Conservation (phyloP, 2,888 invertebrate species). For the Schrankia costaestrigalis region DNA sequence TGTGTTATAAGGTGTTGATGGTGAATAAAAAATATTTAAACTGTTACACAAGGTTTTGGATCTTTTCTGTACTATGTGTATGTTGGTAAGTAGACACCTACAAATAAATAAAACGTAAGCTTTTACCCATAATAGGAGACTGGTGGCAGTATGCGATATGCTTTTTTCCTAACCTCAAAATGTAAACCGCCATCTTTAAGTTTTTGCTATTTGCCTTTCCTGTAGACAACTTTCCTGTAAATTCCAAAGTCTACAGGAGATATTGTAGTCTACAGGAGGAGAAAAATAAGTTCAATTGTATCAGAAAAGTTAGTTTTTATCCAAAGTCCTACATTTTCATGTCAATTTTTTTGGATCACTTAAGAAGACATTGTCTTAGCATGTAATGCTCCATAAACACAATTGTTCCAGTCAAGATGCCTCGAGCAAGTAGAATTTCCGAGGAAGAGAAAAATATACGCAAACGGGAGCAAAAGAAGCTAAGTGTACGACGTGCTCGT, state of each 20-base stretch:
- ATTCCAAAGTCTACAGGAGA: conserved; percentile 4
- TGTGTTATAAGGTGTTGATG: neutral
- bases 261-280: conserved; percentile 2
- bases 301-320: too few species aligned
- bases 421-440: conserved; percentile 5
- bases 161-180: conserved; percentile 4
- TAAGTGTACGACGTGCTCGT: conserved; percentile 10
- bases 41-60: neutral
- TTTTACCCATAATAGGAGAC: neutral
- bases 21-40: neutral
- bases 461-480: conserved; percentile 13
- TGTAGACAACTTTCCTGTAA: conserved; percentile 9
- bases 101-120: too few species aligned
- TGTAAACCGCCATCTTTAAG: neutral
- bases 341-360: neutral
- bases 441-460: conserved; percentile 8
- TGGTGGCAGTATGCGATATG: neutral
- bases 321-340: neutral
- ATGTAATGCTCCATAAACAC: neutral
- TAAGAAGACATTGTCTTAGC: neutral
- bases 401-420: conserved; percentile 7
- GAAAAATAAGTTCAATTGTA: neutral
- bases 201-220: conserved; percentile 1
- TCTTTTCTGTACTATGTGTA: conserved; percentile 2
- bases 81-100: conserved; percentile 1